Evolutionary conservation across 1,140 invertebrate species (phyloP), one percentile per base, ranked within the genome.

Genomic region (Drosophila orosa): DNA sequence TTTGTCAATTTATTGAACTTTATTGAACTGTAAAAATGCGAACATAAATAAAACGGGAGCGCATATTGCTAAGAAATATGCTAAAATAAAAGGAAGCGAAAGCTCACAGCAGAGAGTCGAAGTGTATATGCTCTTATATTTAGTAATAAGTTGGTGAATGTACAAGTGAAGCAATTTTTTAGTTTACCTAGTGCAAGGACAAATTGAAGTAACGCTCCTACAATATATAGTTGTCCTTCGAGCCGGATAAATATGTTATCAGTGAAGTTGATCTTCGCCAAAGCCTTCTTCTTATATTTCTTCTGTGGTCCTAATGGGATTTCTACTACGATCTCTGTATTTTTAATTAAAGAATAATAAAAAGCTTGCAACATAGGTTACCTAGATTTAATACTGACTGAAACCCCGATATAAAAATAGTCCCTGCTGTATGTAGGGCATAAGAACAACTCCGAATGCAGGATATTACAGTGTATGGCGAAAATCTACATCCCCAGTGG

Each of bases 1-100:
- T 19, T 84, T 35, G 72, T 80, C 59, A 83, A 80, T 87, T 87
- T 83, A 87, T 87, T 87, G 67, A 77, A 87, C 84, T 80, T 83
- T 89, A 85, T 82, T 87, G 68, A 78, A 87, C 78, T 85, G 80
- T 78, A 87, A 78, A 84, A 85, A 80, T 50, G 72, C 66, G 66
- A 69, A 52, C 63, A 73, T 66, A 76, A 89, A 89, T 63, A 80
- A 63, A 85, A 52, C 22, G 35, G 35, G 10, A 42, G 31, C 15
- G 44, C 42, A 25, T 59, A 61, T 50, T 68, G 57, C 54, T 22
- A n/a, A 40, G 54, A 52, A 19, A 35, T 45, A 42, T 60, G 27
- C 17, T 47, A 3, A 50, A 66, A 42, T 74, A 42, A 65, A 56
- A 73, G 69, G 40, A 71, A 62, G 25, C 42, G 31, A 31, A 33